Conservation (phyloP, 2,113 vertebrate genomes). For the Entomyzon cyanotis region DNA sequence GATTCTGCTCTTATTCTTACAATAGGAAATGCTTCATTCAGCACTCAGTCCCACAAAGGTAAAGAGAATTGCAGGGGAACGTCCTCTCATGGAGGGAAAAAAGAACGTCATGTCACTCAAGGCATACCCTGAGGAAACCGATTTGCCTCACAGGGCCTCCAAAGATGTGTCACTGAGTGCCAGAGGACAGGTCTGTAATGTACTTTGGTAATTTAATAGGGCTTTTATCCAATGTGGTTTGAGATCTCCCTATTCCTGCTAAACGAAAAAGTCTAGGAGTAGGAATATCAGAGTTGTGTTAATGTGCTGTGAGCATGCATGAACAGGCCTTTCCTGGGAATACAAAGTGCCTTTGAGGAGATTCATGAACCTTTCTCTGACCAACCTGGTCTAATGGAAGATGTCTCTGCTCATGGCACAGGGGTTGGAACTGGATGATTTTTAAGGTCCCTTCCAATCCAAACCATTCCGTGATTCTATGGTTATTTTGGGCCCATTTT, state of each 20-base stretch:
- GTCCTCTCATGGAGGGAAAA: neutral
- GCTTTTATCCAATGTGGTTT: neutral
- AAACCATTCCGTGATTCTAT: neutral
- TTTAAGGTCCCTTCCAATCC: neutral
- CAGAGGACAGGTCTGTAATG: neutral
- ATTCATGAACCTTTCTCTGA: neutral
- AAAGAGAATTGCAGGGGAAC: neutral
- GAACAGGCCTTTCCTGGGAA: neutral
- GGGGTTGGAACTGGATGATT: neutral
- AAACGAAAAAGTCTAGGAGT: neutral
- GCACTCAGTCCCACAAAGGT: neutral
- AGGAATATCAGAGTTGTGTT: neutral
- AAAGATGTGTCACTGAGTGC: neutral
- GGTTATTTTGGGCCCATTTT: neutral
- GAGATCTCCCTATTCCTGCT: neutral
- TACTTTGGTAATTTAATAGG: neutral
- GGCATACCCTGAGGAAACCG: conserved; percentile 14
- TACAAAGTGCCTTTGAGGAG: neutral
- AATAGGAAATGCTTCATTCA: neutral
- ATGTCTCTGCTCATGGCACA: neutral
- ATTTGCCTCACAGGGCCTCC: neutral
- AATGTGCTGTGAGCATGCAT: fast-evolving
- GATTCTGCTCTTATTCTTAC: neutral
- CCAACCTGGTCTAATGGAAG: neutral
- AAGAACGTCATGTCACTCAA: neutral